These are phyloP conservation scores for Trimorus sp. DNA, from an alignment of 2,888 invertebrate species.

Conservation along the genomic window DNA sequence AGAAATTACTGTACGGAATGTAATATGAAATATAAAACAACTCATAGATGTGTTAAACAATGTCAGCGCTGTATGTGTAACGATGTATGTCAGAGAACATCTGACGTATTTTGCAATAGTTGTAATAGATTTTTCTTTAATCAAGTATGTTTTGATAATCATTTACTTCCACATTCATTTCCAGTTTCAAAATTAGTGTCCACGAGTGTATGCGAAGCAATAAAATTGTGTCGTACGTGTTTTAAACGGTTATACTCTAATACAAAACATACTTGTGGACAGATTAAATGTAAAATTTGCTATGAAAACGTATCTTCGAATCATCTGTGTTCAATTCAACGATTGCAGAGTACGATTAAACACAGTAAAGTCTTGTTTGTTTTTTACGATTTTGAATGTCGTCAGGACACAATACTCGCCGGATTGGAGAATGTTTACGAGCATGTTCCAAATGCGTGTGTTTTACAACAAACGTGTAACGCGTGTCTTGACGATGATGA, in stretches of 20 bases:
- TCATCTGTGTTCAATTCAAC: neutral
- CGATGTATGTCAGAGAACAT: too few species aligned
- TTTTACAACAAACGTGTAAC: conserved; percentile 20
- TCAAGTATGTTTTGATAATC: neutral
- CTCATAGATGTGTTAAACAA: neutral
- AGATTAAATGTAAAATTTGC: neutral
- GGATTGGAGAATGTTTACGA: neutral
- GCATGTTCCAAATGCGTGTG: conserved; percentile 27
- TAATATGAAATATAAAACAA: neutral
- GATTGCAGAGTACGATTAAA: neutral
- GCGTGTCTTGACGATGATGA: conserved; percentile 9
- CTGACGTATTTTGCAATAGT: too few species aligned
- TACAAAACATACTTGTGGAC: neutral
- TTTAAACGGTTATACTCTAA: neutral
- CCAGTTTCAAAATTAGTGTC: neutral
- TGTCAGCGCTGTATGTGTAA: too few species aligned
- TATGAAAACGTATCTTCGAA: neutral
- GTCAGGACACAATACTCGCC: neutral
- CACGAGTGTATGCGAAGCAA: neutral
- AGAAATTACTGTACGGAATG: neutral
- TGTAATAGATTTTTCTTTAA: too few species aligned
- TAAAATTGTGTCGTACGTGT: neutral
- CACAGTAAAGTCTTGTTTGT: neutral
- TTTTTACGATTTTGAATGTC: conserved; percentile 5
- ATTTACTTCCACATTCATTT: neutral